A percentile compares a stretch with the other conserved stretches of the same genome.
These are phyloP conservation scores for Cylloceria caligata DNA, from an alignment of 2,888 invertebrate genomes.

Conservation along the genomic window DNA sequence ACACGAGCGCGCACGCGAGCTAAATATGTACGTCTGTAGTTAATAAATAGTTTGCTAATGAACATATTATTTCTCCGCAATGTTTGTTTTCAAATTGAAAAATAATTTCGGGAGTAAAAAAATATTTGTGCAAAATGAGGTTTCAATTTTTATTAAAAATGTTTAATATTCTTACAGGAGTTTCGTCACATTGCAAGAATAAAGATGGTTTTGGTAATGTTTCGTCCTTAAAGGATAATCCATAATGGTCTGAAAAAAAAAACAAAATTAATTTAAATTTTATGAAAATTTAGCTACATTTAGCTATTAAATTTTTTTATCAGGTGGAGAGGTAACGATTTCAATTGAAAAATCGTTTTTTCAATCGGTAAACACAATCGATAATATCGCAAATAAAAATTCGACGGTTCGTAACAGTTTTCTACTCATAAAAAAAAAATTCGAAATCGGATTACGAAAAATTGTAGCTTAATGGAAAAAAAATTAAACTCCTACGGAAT, in stretches of 20 bases:
- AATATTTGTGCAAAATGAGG: conserved; percentile 25
- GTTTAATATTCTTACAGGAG: conserved; percentile 78
- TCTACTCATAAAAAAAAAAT: too few relatives aligned
- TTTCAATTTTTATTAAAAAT: conserved; percentile 69
- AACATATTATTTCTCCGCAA: neutral
- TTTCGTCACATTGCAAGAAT: conserved; percentile 73
- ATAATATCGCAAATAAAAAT: too few relatives aligned
- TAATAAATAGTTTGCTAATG: conserved; percentile 61
- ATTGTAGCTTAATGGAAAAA: too few relatives aligned
- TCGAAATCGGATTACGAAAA: too few relatives aligned
- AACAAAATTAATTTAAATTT: neutral
- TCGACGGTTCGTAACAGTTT: too few relatives aligned
- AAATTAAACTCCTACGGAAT: too few relatives aligned
- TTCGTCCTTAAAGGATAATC: conserved; percentile 75
- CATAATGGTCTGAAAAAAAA: conserved; percentile 66
- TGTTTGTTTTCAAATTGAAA: neutral
- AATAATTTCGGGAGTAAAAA: neutral
- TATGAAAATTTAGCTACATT: too few relatives aligned
- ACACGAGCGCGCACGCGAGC: too few relatives aligned
- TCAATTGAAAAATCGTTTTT: too few relatives aligned
- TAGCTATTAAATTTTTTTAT: too few relatives aligned
- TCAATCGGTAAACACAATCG: too few relatives aligned
- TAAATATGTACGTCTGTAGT: conserved; percentile 66
- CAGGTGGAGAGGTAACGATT: too few relatives aligned
- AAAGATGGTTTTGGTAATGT: conserved; percentile 68